Conservation (phyloP, 2,888 invertebrate species). For the Scaptomyza cyrtandrae region DNA sequence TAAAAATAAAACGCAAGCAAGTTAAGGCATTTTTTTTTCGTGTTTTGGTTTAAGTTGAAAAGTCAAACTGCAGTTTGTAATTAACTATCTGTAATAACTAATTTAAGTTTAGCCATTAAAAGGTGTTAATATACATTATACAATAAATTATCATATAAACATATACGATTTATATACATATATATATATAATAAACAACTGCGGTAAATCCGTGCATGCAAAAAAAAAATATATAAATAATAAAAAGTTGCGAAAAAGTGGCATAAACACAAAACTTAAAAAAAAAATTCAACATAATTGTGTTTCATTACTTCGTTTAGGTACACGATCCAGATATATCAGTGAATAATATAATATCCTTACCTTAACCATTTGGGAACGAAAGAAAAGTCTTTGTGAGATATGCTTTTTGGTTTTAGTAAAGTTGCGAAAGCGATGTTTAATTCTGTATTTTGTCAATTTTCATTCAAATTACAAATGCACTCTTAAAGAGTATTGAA, state of each 20-base stretch:
- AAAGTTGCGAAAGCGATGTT: constrained; percentile 74
- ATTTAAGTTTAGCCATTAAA: constrained; percentile 65
- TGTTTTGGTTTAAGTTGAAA: constrained; percentile 43
- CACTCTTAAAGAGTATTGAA: constrained; percentile 68
- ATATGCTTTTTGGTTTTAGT: constrained; percentile 60
- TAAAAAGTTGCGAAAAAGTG: constrained; percentile 31
- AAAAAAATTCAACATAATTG: not conserved
- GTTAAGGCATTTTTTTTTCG: constrained; percentile 55
- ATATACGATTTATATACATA: constrained; percentile 9
- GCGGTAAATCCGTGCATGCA: constrained; percentile 18
- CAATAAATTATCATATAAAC: constrained; percentile 17
- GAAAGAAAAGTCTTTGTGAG: not conserved
- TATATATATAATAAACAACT: constrained; percentile 8
- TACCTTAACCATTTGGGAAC: no score
- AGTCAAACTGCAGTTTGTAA: constrained; percentile 61
- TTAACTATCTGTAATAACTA: constrained; percentile 60
- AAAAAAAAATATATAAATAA: constrained; percentile 30
- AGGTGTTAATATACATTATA: constrained; percentile 52
- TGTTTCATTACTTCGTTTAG: no score
- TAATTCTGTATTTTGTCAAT: constrained; percentile 44
- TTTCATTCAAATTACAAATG: constrained; percentile 68
- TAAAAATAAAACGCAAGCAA: constrained; percentile 31
- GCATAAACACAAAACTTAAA: constrained; percentile 27
- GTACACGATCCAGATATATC: no score
- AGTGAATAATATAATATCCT: no score